Conservation (phyloP, 2,797 vertebrate species). For the Lutjanus campechanus region DNA sequence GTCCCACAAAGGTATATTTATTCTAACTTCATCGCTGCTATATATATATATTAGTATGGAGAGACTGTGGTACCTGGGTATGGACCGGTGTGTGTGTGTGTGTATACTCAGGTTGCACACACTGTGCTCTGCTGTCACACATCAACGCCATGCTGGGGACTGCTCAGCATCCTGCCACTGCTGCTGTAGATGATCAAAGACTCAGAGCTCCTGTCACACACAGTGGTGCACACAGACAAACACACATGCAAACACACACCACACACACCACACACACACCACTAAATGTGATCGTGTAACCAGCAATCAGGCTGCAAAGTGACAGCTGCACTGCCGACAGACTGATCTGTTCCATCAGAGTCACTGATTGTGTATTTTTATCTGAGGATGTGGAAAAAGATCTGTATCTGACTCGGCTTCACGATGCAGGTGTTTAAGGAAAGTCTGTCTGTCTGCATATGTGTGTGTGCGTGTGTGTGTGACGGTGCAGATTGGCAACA, state of each 20-base stretch:
- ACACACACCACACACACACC: conserved; percentile 10
- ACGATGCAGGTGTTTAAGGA: conserved; percentile 37
- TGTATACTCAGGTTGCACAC: conserved; percentile 22
- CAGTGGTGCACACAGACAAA: conserved; percentile 11
- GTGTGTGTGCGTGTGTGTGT: not conserved
- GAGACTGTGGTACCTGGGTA: not conserved
- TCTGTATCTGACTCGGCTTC: conserved; percentile 51
- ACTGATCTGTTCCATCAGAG: conserved; percentile 60
- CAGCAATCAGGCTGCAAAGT: conserved; percentile 49
- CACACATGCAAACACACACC: conserved; percentile 22
- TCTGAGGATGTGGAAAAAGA: conserved; percentile 61
- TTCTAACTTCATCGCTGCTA: not conserved
- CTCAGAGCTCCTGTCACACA: conserved; percentile 49
- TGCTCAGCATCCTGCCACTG: conserved; percentile 62
- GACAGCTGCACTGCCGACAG: conserved; percentile 58
- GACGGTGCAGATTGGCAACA: not conserved
- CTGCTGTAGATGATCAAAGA: conserved; percentile 67
- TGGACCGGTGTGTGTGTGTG: not conserved
- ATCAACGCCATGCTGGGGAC: conserved; percentile 49
- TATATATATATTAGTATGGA: not conserved
- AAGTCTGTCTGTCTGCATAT: conserved; percentile 12
- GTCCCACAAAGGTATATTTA: not conserved
- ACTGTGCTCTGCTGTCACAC: conserved; percentile 57
- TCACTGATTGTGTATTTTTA: conserved; percentile 48
- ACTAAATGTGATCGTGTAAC: conserved; percentile 24